phyloP scores from a whole-genome alignment of 2,113 vertebrate genomes.

The Pluvianellus socialis region DNA sequence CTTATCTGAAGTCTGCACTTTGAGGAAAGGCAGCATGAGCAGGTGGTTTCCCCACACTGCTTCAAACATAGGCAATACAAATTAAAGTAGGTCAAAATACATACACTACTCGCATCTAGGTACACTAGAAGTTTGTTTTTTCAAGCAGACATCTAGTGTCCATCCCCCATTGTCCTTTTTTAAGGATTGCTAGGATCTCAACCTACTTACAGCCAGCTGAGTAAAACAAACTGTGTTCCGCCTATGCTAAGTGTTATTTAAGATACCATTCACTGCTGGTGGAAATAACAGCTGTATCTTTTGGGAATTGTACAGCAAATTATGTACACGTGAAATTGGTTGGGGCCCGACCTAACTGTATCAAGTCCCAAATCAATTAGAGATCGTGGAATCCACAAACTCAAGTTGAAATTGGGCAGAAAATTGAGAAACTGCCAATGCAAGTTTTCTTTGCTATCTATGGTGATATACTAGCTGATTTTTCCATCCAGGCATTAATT shows the following conservation, averaged over 20 bases:
- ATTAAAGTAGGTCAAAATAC: slow-evolving; percentile 5
- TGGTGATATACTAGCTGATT: neutral
- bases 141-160: neutral
- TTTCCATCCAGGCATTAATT: slow-evolving; percentile 65
- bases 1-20: neutral
- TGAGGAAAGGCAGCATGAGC: neutral
- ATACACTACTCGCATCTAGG: neutral
- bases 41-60: neutral
- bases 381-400: neutral
- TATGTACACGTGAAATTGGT: neutral
- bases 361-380: neutral
- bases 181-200: neutral
- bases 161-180: neutral
- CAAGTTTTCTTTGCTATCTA: neutral
- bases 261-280: neutral
- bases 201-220: neutral
- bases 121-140: neutral
- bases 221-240: slow-evolving; percentile 7
- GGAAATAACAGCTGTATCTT: neutral
- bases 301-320: neutral
- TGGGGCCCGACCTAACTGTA: neutral
- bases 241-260: slow-evolving; percentile 24
- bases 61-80: neutral
- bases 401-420: neutral
- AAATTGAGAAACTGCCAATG: neutral